These are phyloP conservation scores for Leucophenga maculata DNA, from an alignment of 2,888 invertebrate genomes.

Conservation along the genomic window DNA sequence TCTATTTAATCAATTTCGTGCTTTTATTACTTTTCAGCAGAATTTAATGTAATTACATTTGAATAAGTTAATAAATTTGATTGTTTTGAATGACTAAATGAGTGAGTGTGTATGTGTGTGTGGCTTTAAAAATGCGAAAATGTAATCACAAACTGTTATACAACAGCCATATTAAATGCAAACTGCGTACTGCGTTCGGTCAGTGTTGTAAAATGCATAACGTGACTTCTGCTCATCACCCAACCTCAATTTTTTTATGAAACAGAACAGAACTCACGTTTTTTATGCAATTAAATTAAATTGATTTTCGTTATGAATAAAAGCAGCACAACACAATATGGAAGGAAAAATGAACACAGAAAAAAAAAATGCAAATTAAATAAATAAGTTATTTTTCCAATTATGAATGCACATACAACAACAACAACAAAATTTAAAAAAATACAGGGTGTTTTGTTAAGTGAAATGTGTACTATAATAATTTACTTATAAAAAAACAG, in stretches of 20 bases:
- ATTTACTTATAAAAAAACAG: too few species aligned
- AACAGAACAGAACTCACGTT: not conserved
- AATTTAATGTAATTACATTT: slow-evolving; percentile 21
- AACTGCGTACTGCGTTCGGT: not conserved
- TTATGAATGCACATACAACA: slow-evolving; percentile 15
- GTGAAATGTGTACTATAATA: too few species aligned
- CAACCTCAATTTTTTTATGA: not conserved
- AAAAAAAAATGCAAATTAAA: slow-evolving; percentile 16
- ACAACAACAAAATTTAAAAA: slow-evolving; percentile 12
- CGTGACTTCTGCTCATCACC: not conserved
- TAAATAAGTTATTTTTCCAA: slow-evolving; percentile 24
- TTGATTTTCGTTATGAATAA: slow-evolving; percentile 10
- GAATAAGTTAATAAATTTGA: slow-evolving; percentile 19
- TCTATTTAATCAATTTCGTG: slow-evolving; percentile 15
- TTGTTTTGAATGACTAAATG: slow-evolving; percentile 10
- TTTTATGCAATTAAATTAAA: slow-evolving; percentile 19
- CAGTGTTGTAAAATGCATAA: not conserved
- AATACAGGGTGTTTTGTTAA: not conserved
- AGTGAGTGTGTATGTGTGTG: not conserved
- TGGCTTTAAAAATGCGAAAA: too few species aligned
- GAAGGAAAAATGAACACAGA: slow-evolving; percentile 12
- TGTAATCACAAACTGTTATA: too few species aligned
- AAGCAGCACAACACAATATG: not conserved
- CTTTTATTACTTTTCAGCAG: not conserved
- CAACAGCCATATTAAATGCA: too few species aligned